Base-by-base conservation (phyloP, 30 jellyfish, hydroid and myxozoan genomes). In the Turritopsis dohrnii region DNA sequence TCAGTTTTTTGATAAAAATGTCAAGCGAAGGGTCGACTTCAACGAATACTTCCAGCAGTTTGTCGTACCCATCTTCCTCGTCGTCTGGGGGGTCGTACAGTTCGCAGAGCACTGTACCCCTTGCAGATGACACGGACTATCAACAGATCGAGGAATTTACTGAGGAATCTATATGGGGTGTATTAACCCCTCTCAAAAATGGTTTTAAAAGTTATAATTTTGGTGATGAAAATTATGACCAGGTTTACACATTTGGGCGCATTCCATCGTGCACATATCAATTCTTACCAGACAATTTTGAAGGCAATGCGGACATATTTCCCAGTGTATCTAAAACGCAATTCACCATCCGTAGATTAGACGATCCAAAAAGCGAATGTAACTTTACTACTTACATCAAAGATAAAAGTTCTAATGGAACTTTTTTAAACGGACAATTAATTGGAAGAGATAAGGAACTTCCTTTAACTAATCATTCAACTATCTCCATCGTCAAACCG, bases 381-480 rank as follows among this genome's bases (percentile, higher is more conserved):
- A 27, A 27, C 17, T 69, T 69, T 69, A 74, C 65, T 23, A 29
- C 31, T 74, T 24, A 74, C 65, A 74, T 74, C 18, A 23, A 26
- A 29, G 83, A 74, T 30, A 1, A n/a, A 26, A 74, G 83, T 41
- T 23, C 65, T 0, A 26, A 74, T 41, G 83, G 83, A 41, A 16
- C 72, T 24, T 74, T 23, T 74, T 26, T 74, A 13, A 74, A 74
- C 21, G 65, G 83, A 22, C 27, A 26, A 22, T 13, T n/a, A 23
- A 74, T 74, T 16, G 83, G 83, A 13, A 74, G 23, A 41, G 65
- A 29, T 19, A 74, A 74, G 26, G 24, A 27, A 0, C 65, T n/a
- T 27, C 83, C 83, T 26, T 29, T 74, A 29, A 74, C 83, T 17
- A 26, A 74, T 30, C 31, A n/a, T 24, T 74, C 65, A 13, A 29